These are phyloP conservation scores for Drosophila parvula DNA, from an alignment of 1,140 invertebrate species.

Conservation along the genomic window DNA sequence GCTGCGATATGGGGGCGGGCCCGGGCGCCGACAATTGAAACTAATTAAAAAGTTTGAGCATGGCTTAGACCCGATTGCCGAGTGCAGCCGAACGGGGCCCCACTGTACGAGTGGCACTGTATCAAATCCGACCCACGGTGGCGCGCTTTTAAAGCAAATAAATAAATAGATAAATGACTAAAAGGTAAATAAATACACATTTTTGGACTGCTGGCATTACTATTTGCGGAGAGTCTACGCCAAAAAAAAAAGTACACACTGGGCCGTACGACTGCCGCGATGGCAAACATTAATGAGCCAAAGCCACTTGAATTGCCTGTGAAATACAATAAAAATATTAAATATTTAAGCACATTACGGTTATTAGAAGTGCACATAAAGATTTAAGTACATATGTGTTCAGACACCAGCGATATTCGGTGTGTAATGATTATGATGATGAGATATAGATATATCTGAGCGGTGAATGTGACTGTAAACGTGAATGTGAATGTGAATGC, in stretches of 20 bases:
- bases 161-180: constrained; percentile 82
- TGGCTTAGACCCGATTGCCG: constrained; percentile 53
- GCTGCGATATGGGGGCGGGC: neutral
- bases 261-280: constrained; percentile 36
- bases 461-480: constrained; percentile 4
- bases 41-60: constrained; percentile 75
- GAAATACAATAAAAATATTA: constrained; percentile 78
- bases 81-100: constrained; percentile 36
- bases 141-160: constrained; percentile 78
- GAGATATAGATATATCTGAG: constrained; percentile 28
- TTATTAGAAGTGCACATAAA: constrained; percentile 77
- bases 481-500: neutral
- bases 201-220: constrained; percentile 71
- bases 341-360: constrained; percentile 78
- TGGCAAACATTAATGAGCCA: constrained; percentile 64
- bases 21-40: constrained; percentile 61
- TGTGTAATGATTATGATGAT: constrained; percentile 40
- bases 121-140: constrained; percentile 64
- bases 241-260: constrained; percentile 57
- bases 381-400: constrained; percentile 38
- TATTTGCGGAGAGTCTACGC: constrained; percentile 63
- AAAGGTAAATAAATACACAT: constrained; percentile 80
- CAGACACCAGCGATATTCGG: constrained; percentile 34
- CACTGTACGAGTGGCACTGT: constrained; percentile 31
- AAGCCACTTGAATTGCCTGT: constrained; percentile 60